Base-by-base conservation (phyloP, 2,888 invertebrate genomes). In the Alviniconcha strummeri region DNA sequence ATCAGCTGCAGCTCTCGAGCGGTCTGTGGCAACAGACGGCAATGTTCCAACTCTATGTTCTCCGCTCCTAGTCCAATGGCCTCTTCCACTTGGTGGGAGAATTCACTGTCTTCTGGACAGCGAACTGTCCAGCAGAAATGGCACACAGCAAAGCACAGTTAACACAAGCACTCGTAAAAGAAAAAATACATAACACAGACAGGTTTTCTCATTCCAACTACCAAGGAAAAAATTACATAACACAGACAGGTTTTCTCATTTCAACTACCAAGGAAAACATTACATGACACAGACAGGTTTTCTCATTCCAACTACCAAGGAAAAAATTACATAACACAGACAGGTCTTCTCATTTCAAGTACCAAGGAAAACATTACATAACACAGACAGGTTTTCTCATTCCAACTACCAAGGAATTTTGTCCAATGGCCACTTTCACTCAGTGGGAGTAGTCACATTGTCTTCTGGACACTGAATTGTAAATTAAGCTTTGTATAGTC, bases 1-100 rank as follows among this genome's bases (percentile, higher is more conserved):
- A 92, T 90, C 9, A 87, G 64, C 85, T 90, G 88, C 76, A 91
- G 88, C 83, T 89, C 88, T 9, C 85, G 86, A n/a, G 89, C 84
- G 54, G 87, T 90, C 81, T 88, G 88, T n/a, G 92, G 92, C 78
- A 92, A 87, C 80, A 92, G 84, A 17, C 89, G 87, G 82, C 90
- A 90, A 82, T 88, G 87, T 9, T 86, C 80, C n/a, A 88, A 81
- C n/a, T 88, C 87, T 5, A 88, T 81, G 11, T 87, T 86, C 7
- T 89, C 88, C 7, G 86, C 87, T 17, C 86, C 86, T 8, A 86
- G 71, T 36, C 89, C 80, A 75, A 86, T 67, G 7, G 85, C 82
- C 36, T 55, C 15, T 56, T 81, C 71, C 78, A 64, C 56, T n/a
- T 78, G 57, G 56, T 36, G 72, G 5, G 71, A 67, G 11, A 72